A percentile compares a stretch with the other conserved stretches of the same genome.
Conservation (phyloP, 2,888 invertebrate species). For the Nebria brevicollis region DNA sequence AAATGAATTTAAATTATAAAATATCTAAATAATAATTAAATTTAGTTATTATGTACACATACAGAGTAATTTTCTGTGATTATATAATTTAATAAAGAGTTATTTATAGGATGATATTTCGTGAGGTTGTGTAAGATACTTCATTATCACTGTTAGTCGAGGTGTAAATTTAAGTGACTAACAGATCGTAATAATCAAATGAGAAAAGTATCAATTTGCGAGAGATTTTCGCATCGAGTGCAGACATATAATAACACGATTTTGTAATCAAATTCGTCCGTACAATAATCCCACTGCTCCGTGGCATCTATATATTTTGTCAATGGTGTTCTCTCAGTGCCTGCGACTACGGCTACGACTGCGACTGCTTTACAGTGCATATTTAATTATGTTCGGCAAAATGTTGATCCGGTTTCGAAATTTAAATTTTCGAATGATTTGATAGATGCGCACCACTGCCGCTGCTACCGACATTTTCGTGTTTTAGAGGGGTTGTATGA, state of each 20-base stretch:
- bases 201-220: neutral
- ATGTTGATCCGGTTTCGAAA: conserved; percentile 1
- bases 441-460: neutral
- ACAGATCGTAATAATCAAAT: neutral
- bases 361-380: neutral
- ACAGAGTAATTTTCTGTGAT: too few relatives aligned
- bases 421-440: neutral
- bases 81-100: too few relatives aligned
- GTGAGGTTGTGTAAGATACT: neutral
- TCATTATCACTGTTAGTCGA: neutral
- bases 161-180: neutral
- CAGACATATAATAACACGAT: neutral
- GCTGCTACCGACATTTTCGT: neutral
- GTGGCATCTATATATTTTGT: neutral
- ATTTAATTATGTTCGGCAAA: neutral
- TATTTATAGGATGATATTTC: neutral
- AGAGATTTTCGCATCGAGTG: neutral
- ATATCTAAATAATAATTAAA: too few relatives aligned
- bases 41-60: too few relatives aligned
- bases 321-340: neutral
- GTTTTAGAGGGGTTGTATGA: neutral
- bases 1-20: too few relatives aligned
- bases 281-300: neutral
- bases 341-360: neutral
- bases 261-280: neutral